Evolutionary conservation across 2,888 invertebrate genomes (phyloP), one percentile per base, ranked within the genome.

Genomic region (Panzeria rudis): DNA sequence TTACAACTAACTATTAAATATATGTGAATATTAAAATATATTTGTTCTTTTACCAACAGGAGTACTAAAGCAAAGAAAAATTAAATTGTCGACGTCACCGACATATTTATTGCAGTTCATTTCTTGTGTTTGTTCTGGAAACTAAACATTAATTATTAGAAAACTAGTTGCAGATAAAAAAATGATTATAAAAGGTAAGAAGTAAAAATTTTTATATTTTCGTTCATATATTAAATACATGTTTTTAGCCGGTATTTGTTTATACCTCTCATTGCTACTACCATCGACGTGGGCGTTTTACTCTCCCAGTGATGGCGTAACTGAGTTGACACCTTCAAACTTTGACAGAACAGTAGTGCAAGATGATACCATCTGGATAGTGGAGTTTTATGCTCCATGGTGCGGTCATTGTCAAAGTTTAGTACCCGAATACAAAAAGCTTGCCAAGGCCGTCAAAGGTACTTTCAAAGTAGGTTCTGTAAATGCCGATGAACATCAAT

Each of bases 381-480:
- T 99, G 0, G 99, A 99, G 91, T 92, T 92, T 84, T 92, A 87
- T 85, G 99, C 99, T 0, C 98, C 98, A 0, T 99, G 99, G 99
- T 99, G 97, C 68, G 97, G 97, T 13, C 97, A 97, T 90, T 97
- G 99, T 93, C 95, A 98, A 92, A 95, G 94, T 84, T 94, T 99
- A 56, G 97, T 96, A 56, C 97, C 98, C 1, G 99, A 99, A 91
- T 99, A 98, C 93, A 95, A 96, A 86, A 99, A 99, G 93, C 96
- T 97, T 69, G 99, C 99, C 1, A 95, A 94, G 87, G 98, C 98
- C 0, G 93, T 99, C 0, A 98, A 98, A 95, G 99, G 99, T 82
- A 94, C 98, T 15, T 96, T 96, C 0, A 98, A 98, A 94, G 96
- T 99, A 6, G 99, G 98, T 66, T 97, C 97, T 7, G 95, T 99